Evolutionary conservation across 2,113 vertebrate genomes (phyloP), one percentile per base, ranked within the genome.

Genomic region (Arvicanthis niloticus): DNA sequence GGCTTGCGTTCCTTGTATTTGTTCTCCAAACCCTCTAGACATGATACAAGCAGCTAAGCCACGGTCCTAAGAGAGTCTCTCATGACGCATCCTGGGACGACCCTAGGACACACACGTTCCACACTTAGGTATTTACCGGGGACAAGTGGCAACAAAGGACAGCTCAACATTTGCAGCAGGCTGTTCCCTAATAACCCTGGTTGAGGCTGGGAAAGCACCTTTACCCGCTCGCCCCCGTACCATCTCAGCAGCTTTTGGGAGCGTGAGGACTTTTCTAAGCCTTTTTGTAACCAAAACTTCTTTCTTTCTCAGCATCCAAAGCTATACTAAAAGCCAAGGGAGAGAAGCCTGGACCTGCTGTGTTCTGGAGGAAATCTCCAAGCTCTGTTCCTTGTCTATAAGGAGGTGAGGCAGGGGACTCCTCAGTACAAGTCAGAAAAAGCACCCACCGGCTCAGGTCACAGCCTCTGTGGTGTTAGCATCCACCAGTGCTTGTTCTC

Each of bases 41-140:
- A 40, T 12, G 65, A 60, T 22, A 56, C 45, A 87, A 82, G 91
- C 17, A 86, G 72, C 56, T 65, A 70, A 91, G 81, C 76, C 72
- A 82, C 24, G 78, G 72, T 92, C 76, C 88, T 94, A 51, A 93
- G 85, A 51, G 31, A 85, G 85, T 80, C 76, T 87, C 60, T 76
- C 5, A 2, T 34, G 24, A 81, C 6, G 8, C 29, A 67, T 48
- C 45, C 37, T 3, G 42, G 0, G 24, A 24, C 11, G 17, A 67
- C 7, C 31, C 53, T 5, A 29, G 42, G 22, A 7, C 6, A 24
- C 11, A 75, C 7, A 40, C 40, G 45, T 86, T 56, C 37, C 65
- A 80, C 65, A 48, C 42, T 60, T 45, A 42, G 51, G n/a, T 29
- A 26, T 60, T 60, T 73, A 73, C 45, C 40, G 22, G 77, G 65